Conservation (phyloP, 2,113 vertebrate genomes). For the Semicossyphus pulcher region DNA sequence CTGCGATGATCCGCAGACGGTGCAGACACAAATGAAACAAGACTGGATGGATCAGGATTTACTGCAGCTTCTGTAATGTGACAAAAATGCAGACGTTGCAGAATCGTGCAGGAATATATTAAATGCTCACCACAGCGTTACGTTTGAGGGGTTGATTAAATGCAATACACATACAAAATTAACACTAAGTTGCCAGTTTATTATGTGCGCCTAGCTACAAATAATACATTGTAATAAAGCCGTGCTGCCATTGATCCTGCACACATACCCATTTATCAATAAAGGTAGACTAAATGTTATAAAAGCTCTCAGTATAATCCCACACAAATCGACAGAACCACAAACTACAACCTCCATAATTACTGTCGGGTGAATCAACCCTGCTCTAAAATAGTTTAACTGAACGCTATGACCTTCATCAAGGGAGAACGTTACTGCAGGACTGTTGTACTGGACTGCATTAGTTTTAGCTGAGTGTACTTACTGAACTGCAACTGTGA, state of each 20-base stretch:
- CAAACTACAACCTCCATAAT: too few relatives aligned
- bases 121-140: constrained; percentile 1
- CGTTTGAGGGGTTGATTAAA: not conserved
- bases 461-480: not conserved
- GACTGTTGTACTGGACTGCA: too few relatives aligned
- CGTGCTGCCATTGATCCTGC: too few relatives aligned
- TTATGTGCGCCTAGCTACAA: too few relatives aligned
- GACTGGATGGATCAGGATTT: constrained; percentile 7
- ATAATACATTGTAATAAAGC: too few relatives aligned
- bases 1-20: not conserved
- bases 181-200: not conserved
- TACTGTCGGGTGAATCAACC: too few relatives aligned
- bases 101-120: not conserved
- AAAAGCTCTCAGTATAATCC: not conserved
- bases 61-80: not conserved
- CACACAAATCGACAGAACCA: too few relatives aligned
- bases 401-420: too few relatives aligned
- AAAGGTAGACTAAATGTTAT: not conserved
- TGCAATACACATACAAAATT: not conserved
- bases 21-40: not conserved
- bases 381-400: too few relatives aligned
- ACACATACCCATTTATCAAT: not conserved
- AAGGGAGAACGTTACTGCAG: too few relatives aligned
- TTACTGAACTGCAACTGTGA: not conserved
- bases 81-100: constrained; percentile 7